A percentile compares a stretch with the other conserved stretches of the same genome.
These are phyloP conservation scores for Crotalus viridis DNA, from an alignment of 2,113 vertebrate genomes.

Conservation along the genomic window DNA sequence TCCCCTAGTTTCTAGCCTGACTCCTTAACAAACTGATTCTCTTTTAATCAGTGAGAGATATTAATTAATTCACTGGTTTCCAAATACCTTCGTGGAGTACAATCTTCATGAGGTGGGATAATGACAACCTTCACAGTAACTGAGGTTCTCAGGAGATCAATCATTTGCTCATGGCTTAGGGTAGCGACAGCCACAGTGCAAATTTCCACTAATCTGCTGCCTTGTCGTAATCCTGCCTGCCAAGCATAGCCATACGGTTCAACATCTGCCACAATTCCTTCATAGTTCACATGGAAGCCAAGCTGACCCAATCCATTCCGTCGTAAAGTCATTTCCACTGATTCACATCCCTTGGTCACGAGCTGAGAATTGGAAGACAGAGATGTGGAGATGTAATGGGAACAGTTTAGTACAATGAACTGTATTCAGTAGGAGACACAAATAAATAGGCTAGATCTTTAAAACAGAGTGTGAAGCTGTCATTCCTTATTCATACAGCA, in stretches of 20 bases:
- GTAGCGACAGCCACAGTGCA: slow-evolving; percentile 95
- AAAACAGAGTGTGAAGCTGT: background rate
- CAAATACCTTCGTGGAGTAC: slow-evolving; percentile 88
- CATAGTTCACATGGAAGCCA: slow-evolving; percentile 95
- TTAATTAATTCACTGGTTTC: background rate
- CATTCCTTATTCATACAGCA: background rate
- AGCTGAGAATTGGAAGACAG: slow-evolving; percentile 69
- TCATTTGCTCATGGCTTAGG: slow-evolving; percentile 95
- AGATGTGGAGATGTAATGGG: background rate
- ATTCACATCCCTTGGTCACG: slow-evolving; percentile 91
- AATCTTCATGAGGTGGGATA: slow-evolving; percentile 91
- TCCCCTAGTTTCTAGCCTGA: background rate
- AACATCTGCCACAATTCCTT: slow-evolving; percentile 94
- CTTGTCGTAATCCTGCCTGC: slow-evolving; percentile 93
- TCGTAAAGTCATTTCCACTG: slow-evolving; percentile 92
- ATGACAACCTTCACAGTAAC: slow-evolving; percentile 95
- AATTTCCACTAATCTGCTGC: slow-evolving; percentile 93
- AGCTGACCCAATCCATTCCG: slow-evolving; percentile 93
- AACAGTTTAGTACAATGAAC: background rate
- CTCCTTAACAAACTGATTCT: background rate
- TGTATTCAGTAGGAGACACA: rapidly evolving
- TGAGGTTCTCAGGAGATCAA: slow-evolving; percentile 91
- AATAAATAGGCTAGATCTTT: background rate
- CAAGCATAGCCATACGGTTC: slow-evolving; percentile 94
- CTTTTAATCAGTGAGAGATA: background rate